Evolutionary conservation across 1,140 invertebrate genomes (phyloP), one percentile per base, ranked within the genome.

Genomic region (Diabrotica undecimpunctata): DNA sequence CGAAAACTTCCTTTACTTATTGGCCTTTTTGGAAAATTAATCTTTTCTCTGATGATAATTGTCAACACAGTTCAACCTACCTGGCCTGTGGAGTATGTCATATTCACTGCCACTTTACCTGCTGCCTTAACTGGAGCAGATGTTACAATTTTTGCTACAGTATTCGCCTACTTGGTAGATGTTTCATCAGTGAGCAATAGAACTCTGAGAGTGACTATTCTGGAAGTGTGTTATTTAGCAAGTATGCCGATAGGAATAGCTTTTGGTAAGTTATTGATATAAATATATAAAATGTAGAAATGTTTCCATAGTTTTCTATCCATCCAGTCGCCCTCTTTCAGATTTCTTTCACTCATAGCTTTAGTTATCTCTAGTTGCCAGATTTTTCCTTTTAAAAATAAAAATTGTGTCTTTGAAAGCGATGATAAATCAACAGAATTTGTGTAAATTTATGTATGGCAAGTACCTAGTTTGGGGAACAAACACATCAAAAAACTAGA

Each of bases 131-230:
- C 90, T 0, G 90, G 90, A 0, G 87, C 87, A 5, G 88, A 91
- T 72, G 82, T 92, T 10, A 87, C 88, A 0, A 90, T 92, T 67
- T 92, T 92, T 74, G 86, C 86, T 9, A 84, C 85, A 0, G 85
- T 85, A 41, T 91, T 92, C 73, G 82, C 88, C 0, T 92, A 92
- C 70, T 83, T 92, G 39, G 85, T 88, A 7, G 90, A 92, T 68
- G 79, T 91, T 14, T 84, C 87, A 0, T 83, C 84, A 0, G 46
- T 83, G 3, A 70, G 85, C 52, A 82, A 86, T 66, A 81, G 90
- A 61, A 92, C 90, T 0, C 68, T 91, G 0, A 81, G 90, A 52
- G 86, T 91, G 5, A 88, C 89, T 5, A 85, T 92, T 59, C 72
- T 92, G 35, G 90, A 92, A 74, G 84, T 87, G 0, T 82, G 86